Conservation (phyloP, 2,888 invertebrate species). For the Ametastegia equiseti region DNA sequence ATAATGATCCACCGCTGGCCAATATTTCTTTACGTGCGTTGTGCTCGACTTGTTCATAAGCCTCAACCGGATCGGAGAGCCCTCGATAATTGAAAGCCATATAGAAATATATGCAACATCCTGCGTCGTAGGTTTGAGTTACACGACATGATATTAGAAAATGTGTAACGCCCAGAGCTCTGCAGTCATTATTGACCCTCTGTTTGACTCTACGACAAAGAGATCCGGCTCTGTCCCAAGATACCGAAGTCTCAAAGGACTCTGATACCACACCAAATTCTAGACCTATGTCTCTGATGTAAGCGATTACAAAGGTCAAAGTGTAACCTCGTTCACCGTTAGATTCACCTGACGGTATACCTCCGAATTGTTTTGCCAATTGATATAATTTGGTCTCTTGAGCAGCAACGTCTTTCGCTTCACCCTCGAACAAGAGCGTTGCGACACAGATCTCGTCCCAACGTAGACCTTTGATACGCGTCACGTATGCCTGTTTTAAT, state of each 20-base stretch:
- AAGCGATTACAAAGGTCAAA: constrained; percentile 98
- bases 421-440: constrained; percentile 95
- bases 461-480: constrained; percentile 91
- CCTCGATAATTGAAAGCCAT: constrained; percentile 88
- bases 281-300: constrained; percentile 95
- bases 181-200: constrained; percentile 83
- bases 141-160: constrained; percentile 89
- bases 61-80: constrained; percentile 83
- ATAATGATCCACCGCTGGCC: constrained; percentile 93
- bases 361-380: constrained; percentile 87
- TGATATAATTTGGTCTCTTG: constrained; percentile 88
- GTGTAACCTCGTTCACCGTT: constrained; percentile 98
- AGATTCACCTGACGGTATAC: constrained; percentile 93
- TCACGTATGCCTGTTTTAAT: constrained; percentile 91
- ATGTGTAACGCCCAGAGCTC: constrained; percentile 78
- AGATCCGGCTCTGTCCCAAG: constrained; percentile 93
- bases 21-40: constrained; percentile 95
- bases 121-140: constrained; percentile 98
- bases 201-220: constrained; percentile 95
- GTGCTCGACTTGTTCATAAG: constrained; percentile 93
- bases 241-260: constrained; percentile 99
- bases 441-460: constrained; percentile 90
- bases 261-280: constrained; percentile 94
- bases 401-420: constrained; percentile 83
- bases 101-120: constrained; percentile 97